Evolutionary conservation across 1,140 invertebrate genomes (phyloP).

Genomic region (Trichoplusia ni): DNA sequence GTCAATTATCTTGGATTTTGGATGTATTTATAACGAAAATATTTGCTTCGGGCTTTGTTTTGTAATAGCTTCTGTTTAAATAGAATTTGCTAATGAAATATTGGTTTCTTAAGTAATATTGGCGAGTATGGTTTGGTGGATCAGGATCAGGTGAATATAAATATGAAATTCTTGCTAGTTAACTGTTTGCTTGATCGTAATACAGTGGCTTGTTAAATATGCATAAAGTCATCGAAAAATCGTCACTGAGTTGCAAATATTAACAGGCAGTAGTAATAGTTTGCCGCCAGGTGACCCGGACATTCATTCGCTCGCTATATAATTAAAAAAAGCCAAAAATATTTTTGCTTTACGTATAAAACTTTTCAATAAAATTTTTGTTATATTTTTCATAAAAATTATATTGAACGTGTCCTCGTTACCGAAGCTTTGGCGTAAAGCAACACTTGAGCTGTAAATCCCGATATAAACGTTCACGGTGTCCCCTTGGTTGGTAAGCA

Average conservation of each 20-base stretch:
- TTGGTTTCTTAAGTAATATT: background rate
- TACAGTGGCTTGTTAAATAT: too few relatives aligned
- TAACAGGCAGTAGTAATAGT: too few relatives aligned
- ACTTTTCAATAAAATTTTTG: background rate
- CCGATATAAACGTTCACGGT: slow-evolving; percentile 41
- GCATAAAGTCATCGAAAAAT: too few relatives aligned
- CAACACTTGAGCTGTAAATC: slow-evolving; percentile 36
- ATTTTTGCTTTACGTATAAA: background rate
- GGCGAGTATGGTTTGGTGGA: background rate
- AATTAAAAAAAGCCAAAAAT: background rate
- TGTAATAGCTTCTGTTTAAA: background rate
- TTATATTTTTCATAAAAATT: background rate
- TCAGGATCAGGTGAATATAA: too few relatives aligned
- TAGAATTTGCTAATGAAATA: slow-evolving; percentile 1
- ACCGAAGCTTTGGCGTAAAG: slow-evolving; percentile 20
- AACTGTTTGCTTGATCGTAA: too few relatives aligned
- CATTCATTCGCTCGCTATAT: background rate
- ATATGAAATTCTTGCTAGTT: too few relatives aligned
- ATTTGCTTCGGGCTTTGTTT: slow-evolving; percentile 26
- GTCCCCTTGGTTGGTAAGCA: slow-evolving; percentile 48
- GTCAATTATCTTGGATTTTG: slow-evolving; percentile 53
- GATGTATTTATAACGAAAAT: slow-evolving; percentile 42
- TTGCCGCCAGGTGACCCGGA: too few relatives aligned
- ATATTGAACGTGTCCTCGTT: slow-evolving; percentile 25
- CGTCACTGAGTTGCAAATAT: too few relatives aligned